Evolutionary conservation across 2,888 invertebrate species (phyloP), one percentile per base, ranked within the genome.

Genomic region (Sminthurinus aureus): DNA sequence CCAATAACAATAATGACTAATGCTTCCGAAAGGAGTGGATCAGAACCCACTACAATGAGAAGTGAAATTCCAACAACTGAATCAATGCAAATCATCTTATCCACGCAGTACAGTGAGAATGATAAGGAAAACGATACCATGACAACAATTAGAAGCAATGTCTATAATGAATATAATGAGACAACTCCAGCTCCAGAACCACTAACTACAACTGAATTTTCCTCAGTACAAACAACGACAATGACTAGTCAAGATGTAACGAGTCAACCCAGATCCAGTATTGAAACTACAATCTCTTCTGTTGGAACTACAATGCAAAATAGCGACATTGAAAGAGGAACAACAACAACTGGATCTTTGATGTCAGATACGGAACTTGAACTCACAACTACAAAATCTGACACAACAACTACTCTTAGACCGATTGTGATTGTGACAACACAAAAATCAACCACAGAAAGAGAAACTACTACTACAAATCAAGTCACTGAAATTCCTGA

Each of bases 371-470:
- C 38, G 1, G 38, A 38, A 38, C 6, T 38, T 38, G 38, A 38
- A 6, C 38, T 38, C 38, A 24, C 69, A 24, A 75, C 82, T 76
- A 76, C 79, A 69, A 81, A 58, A 79, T 82, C 84, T 58, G 26
- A 11, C 0, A 26, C 24, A 76, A 26, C 77, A 20, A 89, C 88
- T 84, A 89, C 77, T n/a, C 11, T 20, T 1, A 11, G 11, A n/a
- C 58, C 77, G 8, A 26, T 1, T 50, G 76, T 26, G 38, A 20
- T 50, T n/a, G 38, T 50, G 38, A 76, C 76, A 26, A 76, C 50
- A 15, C 38, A 3, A 24, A 20, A 76, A 20, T 20, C 13, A 38
- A 52, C 22, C 18, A 77, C 69, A 13, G 69, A 24, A n/a, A 66
- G 38, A 38, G 38, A 38, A 38, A 38, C n/a, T n/a, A 38, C 38